These are phyloP conservation scores for Actinia equina DNA, from an alignment of 64 coral and sea anemone genomes.

Conservation along the genomic window DNA sequence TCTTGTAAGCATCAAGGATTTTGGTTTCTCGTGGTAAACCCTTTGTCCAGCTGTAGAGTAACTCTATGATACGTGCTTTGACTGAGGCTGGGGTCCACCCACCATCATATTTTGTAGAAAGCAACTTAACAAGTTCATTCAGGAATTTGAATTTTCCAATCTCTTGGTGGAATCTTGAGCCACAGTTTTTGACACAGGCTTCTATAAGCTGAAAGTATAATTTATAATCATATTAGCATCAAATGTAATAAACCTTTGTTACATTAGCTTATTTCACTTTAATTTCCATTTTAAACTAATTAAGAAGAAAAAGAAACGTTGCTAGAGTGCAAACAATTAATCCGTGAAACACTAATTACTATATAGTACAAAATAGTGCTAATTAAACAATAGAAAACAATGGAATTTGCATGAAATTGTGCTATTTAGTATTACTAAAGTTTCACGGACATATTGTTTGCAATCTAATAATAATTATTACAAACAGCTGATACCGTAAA, in stretches of 20 bases:
- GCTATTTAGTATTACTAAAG: too few relatives aligned
- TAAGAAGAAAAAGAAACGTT: too few relatives aligned
- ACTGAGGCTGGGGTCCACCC: conserved; percentile 76
- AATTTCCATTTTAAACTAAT: too few relatives aligned
- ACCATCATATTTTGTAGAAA: conserved; percentile 96
- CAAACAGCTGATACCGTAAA: background rate
- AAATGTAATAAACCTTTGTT: background rate
- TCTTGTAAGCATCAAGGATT: conserved; percentile 85
- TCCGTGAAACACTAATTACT: too few relatives aligned
- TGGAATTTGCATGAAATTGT: too few relatives aligned
- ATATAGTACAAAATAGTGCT: too few relatives aligned
- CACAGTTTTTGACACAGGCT: conserved; percentile 90
- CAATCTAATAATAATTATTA: too few relatives aligned
- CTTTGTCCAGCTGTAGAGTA: conserved; percentile 80
- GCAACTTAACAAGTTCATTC: conserved; percentile 85
- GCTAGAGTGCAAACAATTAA: too few relatives aligned
- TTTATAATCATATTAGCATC: background rate
- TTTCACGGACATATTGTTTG: too few relatives aligned
- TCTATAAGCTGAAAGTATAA: conserved; percentile 65
- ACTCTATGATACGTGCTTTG: conserved; percentile 76
- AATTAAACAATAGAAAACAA: too few relatives aligned
- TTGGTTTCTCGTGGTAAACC: conserved; percentile 90
- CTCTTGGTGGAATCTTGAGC: conserved; percentile 68
- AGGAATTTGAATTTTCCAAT: conserved; percentile 88
- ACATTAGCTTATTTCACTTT: background rate